Evolutionary conservation across 92 coral and sea anemone species (phyloP), one percentile per base, ranked within the genome.

Genomic region (Nematostella vectensis): DNA sequence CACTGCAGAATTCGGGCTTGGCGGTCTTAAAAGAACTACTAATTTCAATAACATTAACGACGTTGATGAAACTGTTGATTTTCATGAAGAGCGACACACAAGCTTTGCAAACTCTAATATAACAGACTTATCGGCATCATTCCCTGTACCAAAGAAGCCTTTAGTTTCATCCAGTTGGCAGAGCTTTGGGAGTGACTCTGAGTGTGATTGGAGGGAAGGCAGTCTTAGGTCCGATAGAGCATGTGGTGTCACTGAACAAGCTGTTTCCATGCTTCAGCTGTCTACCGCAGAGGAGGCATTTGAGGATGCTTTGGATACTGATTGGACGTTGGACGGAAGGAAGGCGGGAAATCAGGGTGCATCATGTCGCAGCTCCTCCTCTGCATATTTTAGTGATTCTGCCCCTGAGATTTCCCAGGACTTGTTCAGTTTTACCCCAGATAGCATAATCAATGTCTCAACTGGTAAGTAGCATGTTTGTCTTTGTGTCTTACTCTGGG

Each of bases 371-470:
- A 78, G 79, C 31, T 76, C 78, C 1, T 63, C 83, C 0, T 77
- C 83, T 0, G 83, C 78, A 4, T 70, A 65, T 43, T 70, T 57
- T 39, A 70, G 77, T 55, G 83, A 70, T 23, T 28, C 67, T 27
- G 50, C 45, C 26, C 48, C 47, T 19, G 79, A 30, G 11, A 42
- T 44, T 2, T 54, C 71, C 0, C 83, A 65, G 1, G 99, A 93
- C 54, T 47, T 88, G 62, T 93, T 95, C 96, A 76, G 51, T 39
- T 93, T 93, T 58, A 85, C 93, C 2, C 99, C 99, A 4, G 99
- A 93, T 47, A 93, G 96, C 33, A 79, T 93, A 40, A 62, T 93
- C 51, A 85, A 86, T 65, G 99, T 93, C 1, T 86, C 96, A 4
- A 93, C 99, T 47, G 96, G 99, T 93, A 52, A 47, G 75, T 66